Evolutionary conservation across 1,140 invertebrate genomes (phyloP).

Genomic region (Penaeus indicus): DNA sequence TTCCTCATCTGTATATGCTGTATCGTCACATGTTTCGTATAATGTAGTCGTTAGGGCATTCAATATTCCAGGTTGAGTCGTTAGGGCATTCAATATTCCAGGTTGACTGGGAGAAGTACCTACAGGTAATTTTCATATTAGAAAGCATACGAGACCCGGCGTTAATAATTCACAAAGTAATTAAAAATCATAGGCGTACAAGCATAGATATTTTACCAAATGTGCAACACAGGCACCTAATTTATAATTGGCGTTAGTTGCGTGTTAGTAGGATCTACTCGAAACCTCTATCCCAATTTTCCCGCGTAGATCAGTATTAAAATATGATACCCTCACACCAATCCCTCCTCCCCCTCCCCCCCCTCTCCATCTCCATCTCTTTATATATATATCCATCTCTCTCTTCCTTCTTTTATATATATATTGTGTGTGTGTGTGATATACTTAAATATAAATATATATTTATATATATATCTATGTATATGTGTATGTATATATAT

Average conservation of each 20-base stretch:
- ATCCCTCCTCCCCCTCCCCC: slow-evolving; percentile 32
- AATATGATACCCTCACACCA: background rate
- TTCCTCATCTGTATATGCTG: background rate
- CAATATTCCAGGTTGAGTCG: background rate
- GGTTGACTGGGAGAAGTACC: background rate
- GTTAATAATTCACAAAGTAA: too few species aligned
- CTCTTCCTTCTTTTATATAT: slow-evolving; percentile 38
- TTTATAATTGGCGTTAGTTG: too few species aligned
- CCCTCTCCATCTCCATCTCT: slow-evolving; percentile 45
- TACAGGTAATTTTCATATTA: too few species aligned
- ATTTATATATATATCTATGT: background rate
- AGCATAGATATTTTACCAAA: too few species aligned
- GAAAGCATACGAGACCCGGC: too few species aligned
- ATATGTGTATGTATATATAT: background rate
- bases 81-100: background rate
- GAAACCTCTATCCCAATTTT: slow-evolving; percentile 33
- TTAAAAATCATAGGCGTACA: too few species aligned
- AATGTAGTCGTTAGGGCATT: background rate
- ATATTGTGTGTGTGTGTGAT: too few species aligned
- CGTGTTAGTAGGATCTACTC: slow-evolving; percentile 31
- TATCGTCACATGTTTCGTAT: background rate
- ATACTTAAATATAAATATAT: background rate
- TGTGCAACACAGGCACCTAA: too few species aligned
- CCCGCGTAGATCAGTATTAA: slow-evolving; percentile 13
- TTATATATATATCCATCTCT: slow-evolving; percentile 41